phyloP scores from a whole-genome alignment of 2,888 invertebrate genomes.

The Parnassius smintheus region DNA sequence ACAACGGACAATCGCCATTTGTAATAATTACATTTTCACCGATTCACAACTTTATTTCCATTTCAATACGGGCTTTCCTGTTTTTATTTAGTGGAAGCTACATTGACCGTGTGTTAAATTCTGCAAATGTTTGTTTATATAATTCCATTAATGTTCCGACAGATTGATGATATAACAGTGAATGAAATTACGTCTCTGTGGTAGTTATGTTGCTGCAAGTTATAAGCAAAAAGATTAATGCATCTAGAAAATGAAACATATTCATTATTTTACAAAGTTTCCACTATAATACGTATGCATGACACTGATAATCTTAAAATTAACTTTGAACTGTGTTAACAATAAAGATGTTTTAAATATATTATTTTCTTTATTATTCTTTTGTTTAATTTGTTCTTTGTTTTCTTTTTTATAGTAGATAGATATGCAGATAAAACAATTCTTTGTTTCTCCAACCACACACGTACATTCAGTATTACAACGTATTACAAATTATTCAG shows the following conservation, averaged over 20 bases:
- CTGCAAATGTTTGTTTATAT: slow-evolving; percentile 36
- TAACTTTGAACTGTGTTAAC: too few relatives aligned
- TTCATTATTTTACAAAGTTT: too few relatives aligned
- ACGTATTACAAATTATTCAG: too few relatives aligned
- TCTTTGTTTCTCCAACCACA: too few relatives aligned
- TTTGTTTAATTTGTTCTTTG: too few relatives aligned
- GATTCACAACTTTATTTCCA: slow-evolving; percentile 30
- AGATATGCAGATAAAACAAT: too few relatives aligned
- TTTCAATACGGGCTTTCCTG: slow-evolving; percentile 25
- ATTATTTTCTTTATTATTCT: too few relatives aligned
- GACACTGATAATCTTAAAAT: too few relatives aligned
- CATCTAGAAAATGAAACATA: not conserved
- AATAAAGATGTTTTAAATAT: too few relatives aligned
- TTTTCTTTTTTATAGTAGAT: too few relatives aligned
- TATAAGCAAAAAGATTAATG: slow-evolving; percentile 20
- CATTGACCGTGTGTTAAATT: slow-evolving; percentile 22
- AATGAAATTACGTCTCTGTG: slow-evolving; percentile 25
- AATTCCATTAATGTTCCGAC: slow-evolving; percentile 38
- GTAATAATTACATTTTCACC: slow-evolving; percentile 27
- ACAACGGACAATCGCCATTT: slow-evolving; percentile 46
- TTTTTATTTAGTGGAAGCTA: slow-evolving; percentile 26
- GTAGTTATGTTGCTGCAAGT: slow-evolving; percentile 26
- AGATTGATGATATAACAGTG: slow-evolving; percentile 22
- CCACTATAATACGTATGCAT: too few relatives aligned
- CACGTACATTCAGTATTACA: too few relatives aligned